Conservation (phyloP, 2,888 invertebrate genomes). For the Druceiella hillmani region DNA sequence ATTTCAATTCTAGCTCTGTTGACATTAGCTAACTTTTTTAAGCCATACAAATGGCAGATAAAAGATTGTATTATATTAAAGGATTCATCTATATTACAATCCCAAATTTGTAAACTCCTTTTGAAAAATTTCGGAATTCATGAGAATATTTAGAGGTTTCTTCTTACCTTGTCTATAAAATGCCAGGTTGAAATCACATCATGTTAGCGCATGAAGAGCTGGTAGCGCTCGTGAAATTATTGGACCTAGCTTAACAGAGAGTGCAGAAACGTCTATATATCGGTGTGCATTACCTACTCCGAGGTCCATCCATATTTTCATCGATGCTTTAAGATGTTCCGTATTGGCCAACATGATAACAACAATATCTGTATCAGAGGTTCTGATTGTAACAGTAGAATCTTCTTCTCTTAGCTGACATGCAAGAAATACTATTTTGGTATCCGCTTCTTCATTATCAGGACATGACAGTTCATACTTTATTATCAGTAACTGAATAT, state of each 20-base stretch:
- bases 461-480: neutral
- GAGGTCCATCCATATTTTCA: too few species aligned
- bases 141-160: constrained; percentile 9
- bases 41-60: too few species aligned
- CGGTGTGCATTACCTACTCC: too few species aligned
- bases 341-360: neutral
- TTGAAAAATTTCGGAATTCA: constrained; percentile 18
- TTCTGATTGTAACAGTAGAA: neutral
- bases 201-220: constrained; percentile 8
- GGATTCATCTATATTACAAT: too few species aligned
- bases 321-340: too few species aligned
- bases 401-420: neutral
- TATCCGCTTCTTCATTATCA: neutral
- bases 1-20: too few species aligned
- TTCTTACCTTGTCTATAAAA: constrained; percentile 11
- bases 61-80: too few species aligned
- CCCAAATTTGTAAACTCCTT: too few species aligned
- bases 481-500: neutral
- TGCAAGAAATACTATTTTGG: neutral
- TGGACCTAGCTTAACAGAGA: too few species aligned
- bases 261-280: too few species aligned
- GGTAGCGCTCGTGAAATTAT: too few species aligned
- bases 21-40: too few species aligned
- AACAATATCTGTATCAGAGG: neutral
- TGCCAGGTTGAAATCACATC: constrained; percentile 13